These are phyloP conservation scores for Donacobius atricapilla DNA, from an alignment of 2,113 vertebrate genomes.

Conservation along the genomic window DNA sequence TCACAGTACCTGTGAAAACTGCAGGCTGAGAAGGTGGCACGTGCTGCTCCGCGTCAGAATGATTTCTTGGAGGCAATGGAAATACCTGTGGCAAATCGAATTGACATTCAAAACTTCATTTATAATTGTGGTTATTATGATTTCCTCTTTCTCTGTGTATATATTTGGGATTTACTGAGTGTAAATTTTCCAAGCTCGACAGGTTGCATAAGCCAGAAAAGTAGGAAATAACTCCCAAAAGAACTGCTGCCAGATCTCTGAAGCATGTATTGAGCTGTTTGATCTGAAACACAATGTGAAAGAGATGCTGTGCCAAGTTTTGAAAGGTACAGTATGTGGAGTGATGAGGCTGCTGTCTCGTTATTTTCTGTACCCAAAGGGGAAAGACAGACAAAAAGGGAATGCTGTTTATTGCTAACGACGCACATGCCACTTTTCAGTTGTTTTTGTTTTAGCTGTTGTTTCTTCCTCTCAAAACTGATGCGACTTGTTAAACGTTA, in stretches of 20 bases:
- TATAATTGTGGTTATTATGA: conserved; percentile 13
- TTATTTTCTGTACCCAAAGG: conserved; percentile 22
- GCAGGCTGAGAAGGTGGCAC: neutral
- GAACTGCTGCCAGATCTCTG: conserved; percentile 8
- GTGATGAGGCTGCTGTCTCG: neutral
- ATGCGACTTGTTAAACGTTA: neutral
- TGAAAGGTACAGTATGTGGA: conserved; percentile 31
- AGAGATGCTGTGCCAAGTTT: conserved; percentile 31
- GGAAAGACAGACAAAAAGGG: neutral
- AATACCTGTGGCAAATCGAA: conserved; percentile 39
- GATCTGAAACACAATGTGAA: neutral
- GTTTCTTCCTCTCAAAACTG: neutral
- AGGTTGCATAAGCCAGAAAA: conserved; percentile 25
- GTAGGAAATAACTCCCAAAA: conserved; percentile 39
- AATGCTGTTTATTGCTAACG: neutral
- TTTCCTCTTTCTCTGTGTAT: neutral
- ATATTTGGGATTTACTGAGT: conserved; percentile 13
- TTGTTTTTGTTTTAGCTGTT: neutral
- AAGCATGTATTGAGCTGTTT: neutral
- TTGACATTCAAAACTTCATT: conserved; percentile 36
- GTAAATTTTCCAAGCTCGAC: conserved; percentile 16
- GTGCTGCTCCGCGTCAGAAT: neutral
- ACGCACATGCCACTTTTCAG: neutral
- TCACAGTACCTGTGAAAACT: neutral
- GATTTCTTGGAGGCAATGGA: conserved; percentile 1